Evolutionary conservation across 2,888 invertebrate species (phyloP).

Genomic region (Pyralis farinalis): DNA sequence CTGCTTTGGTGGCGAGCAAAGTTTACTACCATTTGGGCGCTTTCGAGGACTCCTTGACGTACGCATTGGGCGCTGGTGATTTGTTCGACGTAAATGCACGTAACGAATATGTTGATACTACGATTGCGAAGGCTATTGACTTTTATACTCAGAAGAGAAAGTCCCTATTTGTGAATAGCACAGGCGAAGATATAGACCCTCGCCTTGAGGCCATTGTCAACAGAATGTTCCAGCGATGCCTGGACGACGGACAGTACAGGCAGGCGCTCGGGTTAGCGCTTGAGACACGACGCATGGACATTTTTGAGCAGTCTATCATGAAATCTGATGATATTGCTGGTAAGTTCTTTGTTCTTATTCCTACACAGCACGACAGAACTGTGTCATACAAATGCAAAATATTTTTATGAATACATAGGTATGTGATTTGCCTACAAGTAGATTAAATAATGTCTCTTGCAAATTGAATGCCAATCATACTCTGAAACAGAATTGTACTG

Average conservation of each 20-base stretch:
- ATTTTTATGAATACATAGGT: no score
- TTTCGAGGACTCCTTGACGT: constrained; percentile 98
- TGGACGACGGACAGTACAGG: constrained; percentile 96
- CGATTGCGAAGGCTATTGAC: constrained; percentile 98
- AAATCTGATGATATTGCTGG: constrained; percentile 93
- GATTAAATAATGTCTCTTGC: no score
- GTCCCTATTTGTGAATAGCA: constrained; percentile 85
- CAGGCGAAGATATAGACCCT: constrained; percentile 86
- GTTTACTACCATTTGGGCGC: constrained; percentile 99
- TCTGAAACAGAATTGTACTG: no score
- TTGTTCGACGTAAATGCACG: constrained; percentile 96
- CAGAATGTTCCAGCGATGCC: constrained; percentile 97
- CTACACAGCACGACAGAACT: no score
- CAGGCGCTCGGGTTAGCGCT: constrained; percentile 98
- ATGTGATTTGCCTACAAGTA: no score
- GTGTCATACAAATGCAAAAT: no score
- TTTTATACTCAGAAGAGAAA: constrained; percentile 95
- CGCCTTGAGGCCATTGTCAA: constrained; percentile 96
- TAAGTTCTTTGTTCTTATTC: constrained; percentile 17
- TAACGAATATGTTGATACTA: constrained; percentile 98
- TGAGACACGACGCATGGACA: constrained; percentile 98
- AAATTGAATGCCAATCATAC: no score
- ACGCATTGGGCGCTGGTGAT: constrained; percentile 97
- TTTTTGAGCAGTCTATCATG: constrained; percentile 95
- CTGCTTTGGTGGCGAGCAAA: constrained; percentile 98